Evolutionary conservation across 2,888 invertebrate species (phyloP).

Genomic region (Rhimphoctona megacephalus): DNA sequence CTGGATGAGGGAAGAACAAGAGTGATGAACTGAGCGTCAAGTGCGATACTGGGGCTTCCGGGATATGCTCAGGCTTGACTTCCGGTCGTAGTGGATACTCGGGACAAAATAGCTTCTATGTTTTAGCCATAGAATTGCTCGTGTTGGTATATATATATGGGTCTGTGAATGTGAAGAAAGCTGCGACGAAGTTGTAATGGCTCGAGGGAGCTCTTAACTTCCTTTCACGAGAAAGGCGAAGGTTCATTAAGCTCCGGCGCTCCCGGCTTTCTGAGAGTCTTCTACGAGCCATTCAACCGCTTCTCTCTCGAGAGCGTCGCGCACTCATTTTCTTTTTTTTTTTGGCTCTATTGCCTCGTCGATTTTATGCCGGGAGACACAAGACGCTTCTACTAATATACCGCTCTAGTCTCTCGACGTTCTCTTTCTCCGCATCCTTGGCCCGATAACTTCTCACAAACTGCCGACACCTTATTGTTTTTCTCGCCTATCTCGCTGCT

Average conservation of each 20-base stretch:
- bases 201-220: constrained; percentile 34
- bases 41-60: constrained; percentile 45
- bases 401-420: not conserved
- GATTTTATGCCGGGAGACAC: constrained; percentile 5
- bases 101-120: constrained; percentile 12
- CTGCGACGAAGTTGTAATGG: not conserved
- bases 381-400: constrained; percentile 14
- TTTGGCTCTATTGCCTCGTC: not conserved
- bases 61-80: constrained; percentile 25
- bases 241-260: constrained; percentile 55
- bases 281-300: constrained; percentile 41
- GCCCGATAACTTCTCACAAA: not conserved
- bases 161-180: not conserved
- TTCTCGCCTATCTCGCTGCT: not conserved
- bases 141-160: not conserved
- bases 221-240: constrained; percentile 51
- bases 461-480: not conserved
- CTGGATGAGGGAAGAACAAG: not conserved
- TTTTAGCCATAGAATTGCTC: not conserved
- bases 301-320: constrained; percentile 18
- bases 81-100: constrained; percentile 35
- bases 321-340: constrained; percentile 5
- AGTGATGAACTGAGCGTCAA: constrained; percentile 44
- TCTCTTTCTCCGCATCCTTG: not conserved
- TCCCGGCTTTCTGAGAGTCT: constrained; percentile 24